These are phyloP conservation scores for Hephaestus fuliginosus DNA, from an alignment of 2,797 vertebrate species.

Conservation along the genomic window DNA sequence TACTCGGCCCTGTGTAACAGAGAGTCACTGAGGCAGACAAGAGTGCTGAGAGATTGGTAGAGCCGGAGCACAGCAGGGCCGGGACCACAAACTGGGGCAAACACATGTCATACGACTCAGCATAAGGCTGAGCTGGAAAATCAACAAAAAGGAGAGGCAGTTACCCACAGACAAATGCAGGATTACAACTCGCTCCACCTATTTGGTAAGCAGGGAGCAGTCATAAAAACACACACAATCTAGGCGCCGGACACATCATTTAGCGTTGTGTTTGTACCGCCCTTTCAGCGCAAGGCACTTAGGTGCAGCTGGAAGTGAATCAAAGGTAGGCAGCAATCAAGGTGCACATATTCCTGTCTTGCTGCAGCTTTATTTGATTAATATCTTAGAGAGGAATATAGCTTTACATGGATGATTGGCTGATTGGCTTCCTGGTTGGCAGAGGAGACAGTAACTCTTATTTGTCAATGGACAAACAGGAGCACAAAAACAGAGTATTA, in stretches of 20 bases:
- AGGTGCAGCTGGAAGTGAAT: background rate
- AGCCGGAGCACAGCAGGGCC: slow-evolving; percentile 61
- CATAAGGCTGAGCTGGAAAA: slow-evolving; percentile 71
- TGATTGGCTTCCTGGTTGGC: background rate
- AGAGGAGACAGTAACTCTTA: background rate
- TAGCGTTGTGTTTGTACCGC: background rate
- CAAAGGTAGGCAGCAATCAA: background rate
- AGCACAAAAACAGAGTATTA: no score
- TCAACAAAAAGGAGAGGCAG: slow-evolving; percentile 59
- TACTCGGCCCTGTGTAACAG: slow-evolving; percentile 30
- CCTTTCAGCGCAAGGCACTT: background rate
- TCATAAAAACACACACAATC: slow-evolving; percentile 13
- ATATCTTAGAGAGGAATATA: background rate
- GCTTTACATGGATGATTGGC: slow-evolving; percentile 3
- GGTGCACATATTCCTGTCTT: background rate
- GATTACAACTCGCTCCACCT: slow-evolving; percentile 59
- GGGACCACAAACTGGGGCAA: slow-evolving; percentile 72
- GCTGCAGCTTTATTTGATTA: background rate
- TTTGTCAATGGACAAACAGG: background rate
- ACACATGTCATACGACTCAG: slow-evolving; percentile 75
- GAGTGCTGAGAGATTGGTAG: slow-evolving; percentile 38
- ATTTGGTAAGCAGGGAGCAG: slow-evolving; percentile 50
- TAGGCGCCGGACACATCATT: background rate
- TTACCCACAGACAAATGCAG: slow-evolving; percentile 49
- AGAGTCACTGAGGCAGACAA: slow-evolving; percentile 53